phyloP scores from a whole-genome alignment of 2,888 invertebrate species.

The Pseudococcus jackbeardsleyi region DNA sequence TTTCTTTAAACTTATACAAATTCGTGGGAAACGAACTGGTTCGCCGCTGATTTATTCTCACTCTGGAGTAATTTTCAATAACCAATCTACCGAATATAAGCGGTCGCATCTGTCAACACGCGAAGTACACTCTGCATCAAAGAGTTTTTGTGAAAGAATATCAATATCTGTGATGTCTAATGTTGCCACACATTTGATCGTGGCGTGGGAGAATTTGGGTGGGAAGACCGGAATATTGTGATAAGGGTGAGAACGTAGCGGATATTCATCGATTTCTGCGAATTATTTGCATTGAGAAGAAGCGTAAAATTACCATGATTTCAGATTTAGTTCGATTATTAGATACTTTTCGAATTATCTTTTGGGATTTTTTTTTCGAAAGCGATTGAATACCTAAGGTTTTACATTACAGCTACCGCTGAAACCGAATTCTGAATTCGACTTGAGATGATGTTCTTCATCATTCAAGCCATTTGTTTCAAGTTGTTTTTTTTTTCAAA shows the following conservation, averaged over 20 bases:
- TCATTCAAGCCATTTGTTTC: too few relatives aligned
- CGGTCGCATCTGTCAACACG: conserved; percentile 21
- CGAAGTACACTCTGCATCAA: conserved; percentile 1
- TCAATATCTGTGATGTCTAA: neutral
- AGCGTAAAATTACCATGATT: neutral
- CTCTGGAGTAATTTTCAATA: neutral
- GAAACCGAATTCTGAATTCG: too few relatives aligned
- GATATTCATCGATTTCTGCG: conserved; percentile 6
- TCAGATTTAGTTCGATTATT: neutral
- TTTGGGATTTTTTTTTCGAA: too few relatives aligned
- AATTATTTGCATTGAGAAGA: neutral
- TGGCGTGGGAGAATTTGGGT: neutral
- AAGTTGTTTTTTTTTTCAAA: too few relatives aligned
- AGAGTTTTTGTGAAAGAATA: neutral
- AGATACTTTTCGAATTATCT: too few relatives aligned
- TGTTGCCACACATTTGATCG: neutral
- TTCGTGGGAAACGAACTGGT: conserved; percentile 38
- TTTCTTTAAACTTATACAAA: conserved; percentile 31
- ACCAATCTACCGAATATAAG: neutral
- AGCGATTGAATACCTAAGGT: too few relatives aligned
- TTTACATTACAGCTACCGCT: too few relatives aligned
- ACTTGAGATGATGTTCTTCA: too few relatives aligned
- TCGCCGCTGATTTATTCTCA: neutral
- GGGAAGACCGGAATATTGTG: neutral
- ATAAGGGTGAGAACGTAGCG: neutral